These are phyloP conservation scores for Ceyx margarethae DNA, from an alignment of 2,113 vertebrate genomes.

Conservation along the genomic window DNA sequence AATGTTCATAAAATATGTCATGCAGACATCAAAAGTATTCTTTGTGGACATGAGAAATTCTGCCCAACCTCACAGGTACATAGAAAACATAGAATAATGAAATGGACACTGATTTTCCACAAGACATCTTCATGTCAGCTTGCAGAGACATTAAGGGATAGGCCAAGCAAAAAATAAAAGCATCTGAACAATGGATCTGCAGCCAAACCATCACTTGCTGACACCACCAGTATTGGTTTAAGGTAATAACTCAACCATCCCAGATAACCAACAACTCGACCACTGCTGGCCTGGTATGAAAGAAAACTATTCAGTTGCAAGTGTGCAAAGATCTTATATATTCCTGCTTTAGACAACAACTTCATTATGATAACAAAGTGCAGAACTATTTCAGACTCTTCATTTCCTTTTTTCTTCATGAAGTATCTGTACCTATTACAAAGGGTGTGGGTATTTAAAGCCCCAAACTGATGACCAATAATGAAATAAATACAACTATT, in stretches of 20 bases:
- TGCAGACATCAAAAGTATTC: not conserved
- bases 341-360: not conserved
- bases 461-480: not conserved
- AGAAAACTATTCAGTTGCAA: not conserved
- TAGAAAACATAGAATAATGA: not conserved
- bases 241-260: not conserved
- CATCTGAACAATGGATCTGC: not conserved
- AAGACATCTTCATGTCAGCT: not conserved
- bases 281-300: not conserved
- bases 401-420: not conserved
- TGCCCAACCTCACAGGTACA: not conserved
- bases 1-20: not conserved
- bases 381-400: not conserved
- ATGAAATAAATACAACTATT: not conserved
- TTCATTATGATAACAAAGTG: not conserved
- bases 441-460: not conserved
- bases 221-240: not conserved
- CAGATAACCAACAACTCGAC: not conserved
- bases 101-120: not conserved
- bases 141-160: not conserved
- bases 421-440: not conserved
- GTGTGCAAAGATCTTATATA: not conserved
- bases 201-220: not conserved
- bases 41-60: not conserved
- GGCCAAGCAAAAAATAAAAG: not conserved